phyloP scores from a whole-genome alignment of 2,113 vertebrate species.

The Fulica atra region DNA sequence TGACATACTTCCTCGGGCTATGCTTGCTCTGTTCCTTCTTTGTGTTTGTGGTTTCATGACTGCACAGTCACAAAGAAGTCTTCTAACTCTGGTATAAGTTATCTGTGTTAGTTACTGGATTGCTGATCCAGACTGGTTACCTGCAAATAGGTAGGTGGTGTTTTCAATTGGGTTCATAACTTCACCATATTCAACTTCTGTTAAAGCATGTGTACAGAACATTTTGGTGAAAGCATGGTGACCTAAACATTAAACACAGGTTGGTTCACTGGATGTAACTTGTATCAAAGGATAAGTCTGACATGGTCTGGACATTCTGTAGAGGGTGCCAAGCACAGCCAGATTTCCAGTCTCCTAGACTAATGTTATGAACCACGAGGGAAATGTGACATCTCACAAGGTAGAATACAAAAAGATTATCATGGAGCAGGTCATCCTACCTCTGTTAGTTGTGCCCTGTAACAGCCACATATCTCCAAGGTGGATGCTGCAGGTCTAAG shows the following conservation, averaged over 20 bases:
- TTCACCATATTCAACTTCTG: neutral
- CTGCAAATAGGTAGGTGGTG: neutral
- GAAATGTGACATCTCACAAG: neutral
- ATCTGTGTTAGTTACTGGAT: neutral
- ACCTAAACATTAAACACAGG: neutral
- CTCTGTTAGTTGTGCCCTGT: neutral
- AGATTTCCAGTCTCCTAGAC: neutral
- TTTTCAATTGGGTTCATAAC: neutral
- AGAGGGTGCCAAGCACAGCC: neutral
- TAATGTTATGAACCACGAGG: neutral
- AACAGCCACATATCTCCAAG: neutral
- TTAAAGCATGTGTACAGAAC: neutral
- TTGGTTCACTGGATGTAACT: neutral
- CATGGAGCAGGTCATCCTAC: neutral
- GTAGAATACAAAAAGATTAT: neutral
- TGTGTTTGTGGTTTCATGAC: rapidly evolving
- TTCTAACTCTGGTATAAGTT: neutral
- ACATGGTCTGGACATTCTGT: neutral
- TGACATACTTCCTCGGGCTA: neutral
- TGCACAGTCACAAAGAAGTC: neutral
- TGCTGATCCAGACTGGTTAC: neutral
- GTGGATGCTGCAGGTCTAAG: neutral
- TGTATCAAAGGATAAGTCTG: neutral
- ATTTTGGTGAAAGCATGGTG: neutral
- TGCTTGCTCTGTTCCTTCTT: neutral